These are phyloP conservation scores for Pterois miles DNA, from an alignment of 2,797 vertebrate genomes.

Conservation along the genomic window DNA sequence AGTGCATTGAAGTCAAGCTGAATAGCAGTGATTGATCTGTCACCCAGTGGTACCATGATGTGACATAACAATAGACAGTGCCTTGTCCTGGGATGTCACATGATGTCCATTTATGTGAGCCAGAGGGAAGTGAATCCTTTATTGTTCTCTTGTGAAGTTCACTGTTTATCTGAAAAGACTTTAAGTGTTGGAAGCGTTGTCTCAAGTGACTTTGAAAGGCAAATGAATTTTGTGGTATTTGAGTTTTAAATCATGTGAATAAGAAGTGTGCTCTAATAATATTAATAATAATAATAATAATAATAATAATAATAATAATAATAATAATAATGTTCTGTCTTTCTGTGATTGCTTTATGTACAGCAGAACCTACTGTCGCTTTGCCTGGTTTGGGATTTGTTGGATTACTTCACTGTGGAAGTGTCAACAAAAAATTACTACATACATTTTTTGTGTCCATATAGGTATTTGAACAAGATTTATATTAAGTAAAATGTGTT, in stretches of 20 bases:
- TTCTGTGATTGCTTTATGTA: background rate
- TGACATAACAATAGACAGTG: constrained; percentile 64
- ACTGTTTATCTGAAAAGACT: constrained; percentile 16
- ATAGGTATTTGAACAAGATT: background rate
- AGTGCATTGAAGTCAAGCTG: constrained; percentile 45
- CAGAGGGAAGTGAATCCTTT: constrained; percentile 31
- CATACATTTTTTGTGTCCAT: background rate
- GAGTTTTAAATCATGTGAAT: background rate
- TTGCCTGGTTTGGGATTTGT: background rate
- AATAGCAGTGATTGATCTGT: constrained; percentile 56
- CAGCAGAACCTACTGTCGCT: background rate
- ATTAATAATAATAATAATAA: too few species aligned
- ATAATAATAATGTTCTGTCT: too few species aligned
- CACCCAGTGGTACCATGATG: constrained; percentile 54
- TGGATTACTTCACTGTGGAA: background rate
- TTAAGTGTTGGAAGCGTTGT: too few species aligned
- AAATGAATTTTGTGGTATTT: background rate
- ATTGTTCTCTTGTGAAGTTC: constrained; percentile 50
- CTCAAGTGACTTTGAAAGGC: too few species aligned
- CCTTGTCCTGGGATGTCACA: constrained; percentile 55
- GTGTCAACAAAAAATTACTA: background rate
- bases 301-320: background rate
- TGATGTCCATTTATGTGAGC: constrained; percentile 27
- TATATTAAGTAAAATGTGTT: background rate
- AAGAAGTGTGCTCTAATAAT: background rate